Percentiles rank a stretch among this genome's conserved stretches.
Conservation (phyloP, 2,113 vertebrate species). For the Rissa tridactyla region DNA sequence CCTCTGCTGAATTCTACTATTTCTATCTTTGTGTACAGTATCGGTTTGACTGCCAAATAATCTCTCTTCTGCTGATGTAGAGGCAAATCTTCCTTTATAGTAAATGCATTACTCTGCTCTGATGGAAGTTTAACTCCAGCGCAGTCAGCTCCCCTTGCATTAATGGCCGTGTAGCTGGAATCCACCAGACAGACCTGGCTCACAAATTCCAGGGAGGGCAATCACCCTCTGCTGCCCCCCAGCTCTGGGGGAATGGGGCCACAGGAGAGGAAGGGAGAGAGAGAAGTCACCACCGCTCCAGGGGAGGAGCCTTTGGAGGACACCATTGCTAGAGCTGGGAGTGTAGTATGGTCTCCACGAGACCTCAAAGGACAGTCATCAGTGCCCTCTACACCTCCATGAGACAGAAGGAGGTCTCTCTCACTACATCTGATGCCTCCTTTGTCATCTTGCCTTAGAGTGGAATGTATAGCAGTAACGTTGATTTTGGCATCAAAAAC, state of each 20-base stretch:
- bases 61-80: not conserved
- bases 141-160: not conserved
- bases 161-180: not conserved
- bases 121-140: not conserved
- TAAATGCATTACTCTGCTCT: not conserved
- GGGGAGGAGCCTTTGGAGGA: not conserved
- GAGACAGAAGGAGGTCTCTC: not conserved
- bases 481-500: not conserved
- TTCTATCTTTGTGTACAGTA: not conserved
- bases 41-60: not conserved
- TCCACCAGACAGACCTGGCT: not conserved
- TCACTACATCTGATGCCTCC: not conserved
- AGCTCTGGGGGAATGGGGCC: rapidly evolving
- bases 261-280: not conserved
- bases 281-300: not conserved
- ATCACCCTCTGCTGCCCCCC: not conserved
- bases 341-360: rapidly evolving
- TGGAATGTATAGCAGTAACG: not conserved
- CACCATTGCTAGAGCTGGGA: not conserved
- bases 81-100: not conserved
- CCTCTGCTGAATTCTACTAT: not conserved
- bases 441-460: not conserved
- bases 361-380: not conserved
- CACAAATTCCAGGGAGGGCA: not conserved
- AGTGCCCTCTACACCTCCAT: not conserved